These are phyloP conservation scores for Fragum sueziense DNA, from an alignment of 2,888 invertebrate species.

Conservation along the genomic window DNA sequence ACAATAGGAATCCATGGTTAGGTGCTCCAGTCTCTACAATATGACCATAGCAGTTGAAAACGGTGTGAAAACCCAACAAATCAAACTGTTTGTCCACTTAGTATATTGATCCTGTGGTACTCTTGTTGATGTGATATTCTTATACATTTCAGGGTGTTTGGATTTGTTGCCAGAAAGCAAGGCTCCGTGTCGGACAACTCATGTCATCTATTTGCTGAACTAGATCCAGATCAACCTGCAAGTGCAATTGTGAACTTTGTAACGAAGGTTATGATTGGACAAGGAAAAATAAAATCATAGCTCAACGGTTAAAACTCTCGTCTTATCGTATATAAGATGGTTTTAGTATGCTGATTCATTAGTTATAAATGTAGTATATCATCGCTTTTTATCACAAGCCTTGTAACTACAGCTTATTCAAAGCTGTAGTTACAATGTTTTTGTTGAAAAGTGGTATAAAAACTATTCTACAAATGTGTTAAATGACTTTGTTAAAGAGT, in stretches of 20 bases:
- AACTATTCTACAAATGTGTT: slow-evolving; percentile 1
- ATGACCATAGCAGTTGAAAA: too few species aligned
- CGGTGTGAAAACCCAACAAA: too few species aligned
- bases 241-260: slow-evolving; percentile 91
- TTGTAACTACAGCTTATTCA: too few species aligned
- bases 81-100: too few species aligned
- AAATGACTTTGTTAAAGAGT: background rate
- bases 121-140: background rate
- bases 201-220: slow-evolving; percentile 98
- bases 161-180: slow-evolving; percentile 95
- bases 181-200: slow-evolving; percentile 94
- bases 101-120: too few species aligned
- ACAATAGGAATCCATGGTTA: too few species aligned
- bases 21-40: too few species aligned
- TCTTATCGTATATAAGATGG: background rate
- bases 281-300: slow-evolving; percentile 73
- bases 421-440: too few species aligned
- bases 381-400: too few species aligned
- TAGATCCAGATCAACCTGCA: slow-evolving; percentile 96
- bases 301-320: slow-evolving; percentile 41
- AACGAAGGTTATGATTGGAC: slow-evolving; percentile 83
- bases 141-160: slow-evolving; percentile 89
- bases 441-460: too few species aligned
- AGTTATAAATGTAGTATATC: too few species aligned
- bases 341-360: background rate